Conservation (phyloP, 1,140 invertebrate species). For the Neuroterus valhalla region DNA sequence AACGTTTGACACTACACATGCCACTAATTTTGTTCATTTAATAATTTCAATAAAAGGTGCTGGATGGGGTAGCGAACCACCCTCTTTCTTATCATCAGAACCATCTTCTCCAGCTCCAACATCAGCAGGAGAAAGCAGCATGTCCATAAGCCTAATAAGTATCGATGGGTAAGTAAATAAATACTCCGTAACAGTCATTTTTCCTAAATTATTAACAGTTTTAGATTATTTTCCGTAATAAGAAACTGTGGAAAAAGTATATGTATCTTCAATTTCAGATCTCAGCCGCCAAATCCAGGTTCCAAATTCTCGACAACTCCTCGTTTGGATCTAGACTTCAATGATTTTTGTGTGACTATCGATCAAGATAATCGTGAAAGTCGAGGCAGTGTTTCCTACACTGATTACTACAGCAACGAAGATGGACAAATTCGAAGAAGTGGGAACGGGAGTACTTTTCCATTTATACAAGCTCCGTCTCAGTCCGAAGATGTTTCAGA, state of each 20-base stretch:
- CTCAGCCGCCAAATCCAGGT: conserved; percentile 66
- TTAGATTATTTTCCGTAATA: not conserved
- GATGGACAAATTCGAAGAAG: conserved; percentile 69
- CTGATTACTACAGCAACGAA: conserved; percentile 74
- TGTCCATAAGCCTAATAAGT: conserved; percentile 79
- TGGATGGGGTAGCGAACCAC: conserved; percentile 77
- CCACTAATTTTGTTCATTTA: conserved; percentile 34
- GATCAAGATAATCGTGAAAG: conserved; percentile 74
- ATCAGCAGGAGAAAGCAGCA: conserved; percentile 78
- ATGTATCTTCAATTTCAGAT: conserved; percentile 52
- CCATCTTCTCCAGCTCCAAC: conserved; percentile 81
- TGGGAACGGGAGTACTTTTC: conserved; percentile 42
- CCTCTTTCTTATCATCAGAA: conserved; percentile 78
- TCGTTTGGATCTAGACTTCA: conserved; percentile 77
- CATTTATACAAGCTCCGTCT: conserved; percentile 43
- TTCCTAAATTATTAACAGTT: not conserved
- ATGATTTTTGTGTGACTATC: conserved; percentile 77
- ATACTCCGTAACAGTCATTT: conserved; percentile 4
- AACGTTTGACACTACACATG: too few relatives aligned
- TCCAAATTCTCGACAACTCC: conserved; percentile 76
- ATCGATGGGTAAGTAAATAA: conserved; percentile 76
- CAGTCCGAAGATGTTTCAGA: conserved; percentile 50
- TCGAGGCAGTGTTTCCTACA: conserved; percentile 72
- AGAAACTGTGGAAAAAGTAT: not conserved
- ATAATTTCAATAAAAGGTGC: conserved; percentile 54